These are phyloP conservation scores for Orchesellides sinensis DNA, from an alignment of 2,888 invertebrate species.

Conservation along the genomic window DNA sequence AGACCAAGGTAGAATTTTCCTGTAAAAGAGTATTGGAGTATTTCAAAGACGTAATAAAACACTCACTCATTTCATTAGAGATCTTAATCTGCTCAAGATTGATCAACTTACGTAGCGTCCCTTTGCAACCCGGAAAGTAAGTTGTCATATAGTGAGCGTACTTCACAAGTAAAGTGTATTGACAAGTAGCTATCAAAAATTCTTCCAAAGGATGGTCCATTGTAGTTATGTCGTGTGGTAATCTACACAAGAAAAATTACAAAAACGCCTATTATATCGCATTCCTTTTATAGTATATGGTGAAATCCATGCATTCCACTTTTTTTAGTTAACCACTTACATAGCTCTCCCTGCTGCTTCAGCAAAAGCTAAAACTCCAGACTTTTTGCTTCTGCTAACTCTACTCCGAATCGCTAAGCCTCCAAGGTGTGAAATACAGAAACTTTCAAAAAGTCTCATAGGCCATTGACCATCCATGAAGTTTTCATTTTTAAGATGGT, in stretches of 20 bases:
- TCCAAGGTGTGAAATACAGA: conserved; percentile 70
- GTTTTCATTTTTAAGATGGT: conserved; percentile 70
- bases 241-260: conserved; percentile 32
- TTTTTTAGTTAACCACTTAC: conserved; percentile 47
- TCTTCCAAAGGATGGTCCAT: conserved; percentile 73
- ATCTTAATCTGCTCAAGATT: too few species aligned
- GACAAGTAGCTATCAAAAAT: conserved; percentile 71
- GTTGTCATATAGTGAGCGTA: conserved; percentile 70
- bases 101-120: conserved; percentile 61
- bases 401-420: conserved; percentile 68
- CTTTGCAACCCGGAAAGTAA: conserved; percentile 63
- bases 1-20: conserved; percentile 70
- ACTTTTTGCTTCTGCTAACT: conserved; percentile 61
- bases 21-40: conserved; percentile 19
- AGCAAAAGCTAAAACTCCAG: conserved; percentile 66
- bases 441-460: conserved; percentile 71
- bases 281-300: neutral
- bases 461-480: conserved; percentile 68
- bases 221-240: conserved; percentile 64
- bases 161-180: conserved; percentile 67
- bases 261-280: neutral
- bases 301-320: conserved; percentile 7
- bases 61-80: neutral
- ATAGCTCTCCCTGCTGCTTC: conserved; percentile 72
- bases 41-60: neutral